These are phyloP conservation scores for Caenorhabditis drosophilae DNA, from an alignment of 2,888 invertebrate genomes.

Conservation along the genomic window DNA sequence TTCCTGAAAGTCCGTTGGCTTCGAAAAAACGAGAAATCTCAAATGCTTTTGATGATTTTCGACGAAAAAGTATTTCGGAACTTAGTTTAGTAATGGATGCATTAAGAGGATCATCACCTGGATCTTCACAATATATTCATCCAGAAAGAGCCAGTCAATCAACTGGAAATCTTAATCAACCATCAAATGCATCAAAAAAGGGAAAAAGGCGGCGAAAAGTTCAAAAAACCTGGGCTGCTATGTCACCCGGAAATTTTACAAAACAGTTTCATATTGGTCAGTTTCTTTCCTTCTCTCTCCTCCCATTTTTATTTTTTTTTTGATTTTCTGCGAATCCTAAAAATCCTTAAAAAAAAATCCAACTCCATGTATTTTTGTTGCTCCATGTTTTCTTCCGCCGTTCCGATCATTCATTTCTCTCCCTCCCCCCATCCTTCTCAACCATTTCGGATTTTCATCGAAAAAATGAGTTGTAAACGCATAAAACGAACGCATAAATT, in stretches of 20 bases:
- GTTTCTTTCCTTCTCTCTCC: too few species aligned
- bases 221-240: conserved; percentile 52
- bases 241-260: conserved; percentile 59
- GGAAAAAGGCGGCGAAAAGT: conserved; percentile 44
- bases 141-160: conserved; percentile 46
- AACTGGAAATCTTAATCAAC: conserved; percentile 50
- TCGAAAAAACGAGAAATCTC: conserved; percentile 26
- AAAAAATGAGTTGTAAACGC: too few species aligned
- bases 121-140: conserved; percentile 44
- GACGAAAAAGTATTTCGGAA: conserved; percentile 58
- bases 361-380: neutral
- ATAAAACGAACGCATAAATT: too few species aligned
- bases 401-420: neutral
- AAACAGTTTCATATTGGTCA: conserved; percentile 57
- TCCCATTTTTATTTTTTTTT: too few species aligned
- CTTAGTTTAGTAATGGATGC: conserved; percentile 62
- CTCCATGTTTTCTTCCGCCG: neutral
- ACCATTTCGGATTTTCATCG: too few species aligned
- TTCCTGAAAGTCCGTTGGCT: conserved; percentile 42
- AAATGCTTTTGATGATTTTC: conserved; percentile 46
- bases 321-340: neutral
- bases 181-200: conserved; percentile 36
- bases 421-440: neutral
- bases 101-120: conserved; percentile 48
- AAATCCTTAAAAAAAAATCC: neutral